phyloP scores from a whole-genome alignment of 2,797 vertebrate species.

The Malurus leucopterus region DNA sequence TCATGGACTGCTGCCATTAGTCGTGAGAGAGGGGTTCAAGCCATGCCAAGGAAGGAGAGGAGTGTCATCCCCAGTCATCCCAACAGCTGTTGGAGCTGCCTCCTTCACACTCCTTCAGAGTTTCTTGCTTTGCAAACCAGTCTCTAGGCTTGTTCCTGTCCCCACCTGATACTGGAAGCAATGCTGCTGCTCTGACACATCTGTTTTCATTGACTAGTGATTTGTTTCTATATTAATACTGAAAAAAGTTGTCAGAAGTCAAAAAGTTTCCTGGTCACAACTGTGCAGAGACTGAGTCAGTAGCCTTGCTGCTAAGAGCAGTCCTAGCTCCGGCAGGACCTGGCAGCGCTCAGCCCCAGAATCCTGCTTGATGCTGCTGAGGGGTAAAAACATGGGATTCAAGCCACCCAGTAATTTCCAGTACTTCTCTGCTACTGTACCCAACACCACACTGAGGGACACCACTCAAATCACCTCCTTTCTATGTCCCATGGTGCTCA shows the following conservation, averaged over 20 bases:
- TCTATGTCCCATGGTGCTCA: neutral
- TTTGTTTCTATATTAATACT: neutral
- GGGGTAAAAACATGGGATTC: neutral
- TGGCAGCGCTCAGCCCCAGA: neutral
- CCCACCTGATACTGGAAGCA: neutral
- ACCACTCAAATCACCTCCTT: neutral
- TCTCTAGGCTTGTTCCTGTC: neutral
- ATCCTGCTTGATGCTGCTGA: neutral
- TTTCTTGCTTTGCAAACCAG: neutral
- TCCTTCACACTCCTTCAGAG: neutral
- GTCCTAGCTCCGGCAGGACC: neutral
- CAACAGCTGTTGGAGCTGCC: neutral
- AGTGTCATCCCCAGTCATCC: neutral
- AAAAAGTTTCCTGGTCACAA: neutral
- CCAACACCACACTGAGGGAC: neutral
- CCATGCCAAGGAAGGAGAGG: neutral
- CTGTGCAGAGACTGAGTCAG: neutral
- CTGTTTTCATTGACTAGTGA: neutral
- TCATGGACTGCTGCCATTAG: neutral
- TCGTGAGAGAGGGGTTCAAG: neutral
- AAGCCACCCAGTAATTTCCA: neutral
- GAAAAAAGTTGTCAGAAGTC: neutral
- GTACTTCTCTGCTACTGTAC: neutral
- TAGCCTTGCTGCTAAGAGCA: neutral
- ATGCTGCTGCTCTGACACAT: neutral